Evolutionary conservation across 64 coral and sea anemone species (phyloP).

Genomic region (Actinia equina): DNA sequence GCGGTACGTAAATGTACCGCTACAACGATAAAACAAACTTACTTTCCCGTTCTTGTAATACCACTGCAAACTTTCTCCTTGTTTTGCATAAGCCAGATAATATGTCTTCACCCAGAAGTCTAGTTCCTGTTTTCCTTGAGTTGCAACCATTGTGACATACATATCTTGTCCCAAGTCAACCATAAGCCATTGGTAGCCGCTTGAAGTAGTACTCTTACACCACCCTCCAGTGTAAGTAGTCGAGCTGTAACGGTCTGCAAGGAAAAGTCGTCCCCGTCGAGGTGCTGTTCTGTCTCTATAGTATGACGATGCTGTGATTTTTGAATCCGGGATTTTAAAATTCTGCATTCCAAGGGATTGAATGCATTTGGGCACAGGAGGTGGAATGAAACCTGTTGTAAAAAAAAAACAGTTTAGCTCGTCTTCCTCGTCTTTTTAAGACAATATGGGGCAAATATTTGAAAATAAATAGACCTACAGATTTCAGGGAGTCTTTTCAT

Average conservation of each 20-base stretch:
- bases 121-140: conserved; percentile 60
- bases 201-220: neutral
- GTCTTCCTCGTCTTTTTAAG: neutral
- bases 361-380: conserved; percentile 9
- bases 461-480: no score
- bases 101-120: conserved; percentile 49
- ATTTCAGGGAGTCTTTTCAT: no score
- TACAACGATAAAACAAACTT: neutral
- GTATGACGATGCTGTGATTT: conserved; percentile 38
- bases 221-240: conserved; percentile 33
- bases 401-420: neutral
- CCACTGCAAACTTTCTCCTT: neutral
- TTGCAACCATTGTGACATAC: conserved; percentile 29
- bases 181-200: conserved; percentile 1
- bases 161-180: conserved; percentile 25
- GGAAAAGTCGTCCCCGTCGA: conserved; percentile 5
- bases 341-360: conserved; percentile 42
- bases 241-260: conserved; percentile 14
- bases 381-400: conserved; percentile 30
- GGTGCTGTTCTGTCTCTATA: conserved; percentile 23
- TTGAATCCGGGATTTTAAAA: conserved; percentile 21
- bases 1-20: no score
- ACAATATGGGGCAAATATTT: no score
- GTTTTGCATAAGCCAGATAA: neutral
- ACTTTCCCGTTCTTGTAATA: neutral